These are phyloP conservation scores for Andrena bicolor DNA, from an alignment of 2,888 invertebrate genomes.

Conservation along the genomic window DNA sequence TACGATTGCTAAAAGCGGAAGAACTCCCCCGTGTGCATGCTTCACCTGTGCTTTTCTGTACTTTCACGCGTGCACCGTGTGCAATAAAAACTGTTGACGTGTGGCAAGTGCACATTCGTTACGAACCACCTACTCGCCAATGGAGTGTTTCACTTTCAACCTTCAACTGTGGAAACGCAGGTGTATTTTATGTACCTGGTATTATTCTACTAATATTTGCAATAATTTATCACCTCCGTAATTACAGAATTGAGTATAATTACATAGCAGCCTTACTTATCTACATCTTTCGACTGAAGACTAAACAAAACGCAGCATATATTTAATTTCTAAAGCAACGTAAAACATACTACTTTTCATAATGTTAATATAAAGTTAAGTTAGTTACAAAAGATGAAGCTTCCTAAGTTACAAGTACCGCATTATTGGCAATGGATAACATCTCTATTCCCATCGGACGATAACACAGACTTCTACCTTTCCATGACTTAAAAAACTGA, in stretches of 20 bases:
- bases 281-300: too few relatives aligned
- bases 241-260: too few relatives aligned
- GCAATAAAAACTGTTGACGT: slow-evolving; percentile 44
- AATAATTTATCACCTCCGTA: too few relatives aligned
- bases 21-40: slow-evolving; percentile 70
- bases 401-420: too few relatives aligned
- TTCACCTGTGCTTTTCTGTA: slow-evolving; percentile 73
- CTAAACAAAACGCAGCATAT: too few relatives aligned
- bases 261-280: too few relatives aligned
- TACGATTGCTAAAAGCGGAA: slow-evolving; percentile 75
- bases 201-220: too few relatives aligned
- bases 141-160: not conserved
- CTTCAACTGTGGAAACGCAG: not conserved
- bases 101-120: slow-evolving; percentile 31
- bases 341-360: not conserved
- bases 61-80: slow-evolving; percentile 43
- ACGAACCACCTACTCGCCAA: not conserved
- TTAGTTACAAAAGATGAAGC: not conserved
- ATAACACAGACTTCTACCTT: too few relatives aligned
- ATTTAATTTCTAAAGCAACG: too few relatives aligned
- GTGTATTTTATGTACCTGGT: not conserved
- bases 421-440: too few relatives aligned
- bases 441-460: too few relatives aligned
- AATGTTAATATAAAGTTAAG: not conserved
- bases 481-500: too few relatives aligned